Percentiles rank a stretch among this genome's conserved stretches.
Conservation (phyloP, 2,888 invertebrate species). For the Agrotis puta region DNA sequence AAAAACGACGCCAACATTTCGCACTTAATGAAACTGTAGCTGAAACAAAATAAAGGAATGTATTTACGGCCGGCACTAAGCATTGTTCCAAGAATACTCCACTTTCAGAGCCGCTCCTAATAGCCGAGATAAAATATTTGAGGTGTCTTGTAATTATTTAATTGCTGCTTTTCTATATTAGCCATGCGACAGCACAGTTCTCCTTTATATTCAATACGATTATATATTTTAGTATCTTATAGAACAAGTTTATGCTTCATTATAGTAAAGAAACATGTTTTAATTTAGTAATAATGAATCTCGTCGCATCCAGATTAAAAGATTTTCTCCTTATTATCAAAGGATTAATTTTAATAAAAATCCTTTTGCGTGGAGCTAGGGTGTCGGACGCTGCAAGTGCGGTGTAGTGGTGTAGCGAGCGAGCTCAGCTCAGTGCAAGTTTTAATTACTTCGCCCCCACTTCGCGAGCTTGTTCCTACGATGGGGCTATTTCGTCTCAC, state of each 20-base stretch:
- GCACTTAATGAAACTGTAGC: conserved; percentile 90
- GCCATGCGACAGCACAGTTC: conserved; percentile 15
- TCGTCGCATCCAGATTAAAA: conserved; percentile 35
- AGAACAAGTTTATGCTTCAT: neutral
- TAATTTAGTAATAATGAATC: conserved; percentile 14
- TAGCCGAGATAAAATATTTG: conserved; percentile 79
- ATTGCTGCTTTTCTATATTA: conserved; percentile 66
- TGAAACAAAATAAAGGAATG: conserved; percentile 87
- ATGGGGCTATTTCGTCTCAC: conserved; percentile 82
- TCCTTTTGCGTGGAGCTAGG: conserved; percentile 61
- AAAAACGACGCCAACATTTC: conserved; percentile 87
- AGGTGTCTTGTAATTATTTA: conserved; percentile 70
- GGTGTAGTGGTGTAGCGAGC: conserved; percentile 62
- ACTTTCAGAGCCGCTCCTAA: conserved; percentile 78
- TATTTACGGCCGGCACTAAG: conserved; percentile 83
- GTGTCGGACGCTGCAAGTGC: conserved; percentile 64
- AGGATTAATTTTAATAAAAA: conserved; percentile 74
- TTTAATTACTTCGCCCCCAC: conserved; percentile 87
- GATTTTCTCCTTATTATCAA: conserved; percentile 61
- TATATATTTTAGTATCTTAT: no score
- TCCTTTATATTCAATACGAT: neutral
- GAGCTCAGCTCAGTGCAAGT: conserved; percentile 76
- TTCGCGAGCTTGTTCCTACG: conserved; percentile 80
- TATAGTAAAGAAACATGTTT: neutral
- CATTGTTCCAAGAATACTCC: conserved; percentile 82